These are phyloP conservation scores for Tribolium freemani DNA, from an alignment of 2,888 invertebrate genomes.

Conservation along the genomic window DNA sequence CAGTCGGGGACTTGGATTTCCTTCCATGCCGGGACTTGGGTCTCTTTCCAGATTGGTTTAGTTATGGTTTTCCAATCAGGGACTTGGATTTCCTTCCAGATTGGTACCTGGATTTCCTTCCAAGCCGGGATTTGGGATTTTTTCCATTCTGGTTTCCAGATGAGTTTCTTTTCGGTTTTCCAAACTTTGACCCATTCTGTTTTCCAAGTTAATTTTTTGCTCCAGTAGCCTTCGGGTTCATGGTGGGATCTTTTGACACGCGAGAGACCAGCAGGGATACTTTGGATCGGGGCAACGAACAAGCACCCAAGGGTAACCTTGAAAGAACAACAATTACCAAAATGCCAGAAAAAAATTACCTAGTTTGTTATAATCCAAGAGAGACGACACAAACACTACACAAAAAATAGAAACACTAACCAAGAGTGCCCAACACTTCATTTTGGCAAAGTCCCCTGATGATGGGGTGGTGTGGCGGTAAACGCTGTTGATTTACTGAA, in stretches of 20 bases:
- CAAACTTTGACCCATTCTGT: slow-evolving; percentile 84
- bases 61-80: slow-evolving; percentile 83
- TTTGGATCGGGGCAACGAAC: slow-evolving; percentile 68
- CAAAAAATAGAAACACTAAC: slow-evolving; percentile 62
- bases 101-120: slow-evolving; percentile 79
- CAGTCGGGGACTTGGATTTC: slow-evolving; percentile 80
- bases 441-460: slow-evolving; percentile 54
- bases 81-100: slow-evolving; percentile 80
- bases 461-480: slow-evolving; percentile 57
- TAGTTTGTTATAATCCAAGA: slow-evolving; percentile 35
- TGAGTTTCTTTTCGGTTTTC: slow-evolving; percentile 82
- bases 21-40: slow-evolving; percentile 84
- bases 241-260: slow-evolving; percentile 74
- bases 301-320: slow-evolving; percentile 75
- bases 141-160: slow-evolving; percentile 82
- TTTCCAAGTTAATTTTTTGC: slow-evolving; percentile 88
- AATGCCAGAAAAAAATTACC: slow-evolving; percentile 5
- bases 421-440: slow-evolving; percentile 68
- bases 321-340: slow-evolving; percentile 48
- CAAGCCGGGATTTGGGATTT: slow-evolving; percentile 80
- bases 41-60: slow-evolving; percentile 84
- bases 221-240: slow-evolving; percentile 81
- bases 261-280: slow-evolving; percentile 67
- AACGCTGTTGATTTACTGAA: slow-evolving; percentile 65
- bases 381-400: slow-evolving; percentile 39